Base-by-base conservation (phyloP, 2,797 vertebrate species). In the Gymnopithys bicolor region DNA sequence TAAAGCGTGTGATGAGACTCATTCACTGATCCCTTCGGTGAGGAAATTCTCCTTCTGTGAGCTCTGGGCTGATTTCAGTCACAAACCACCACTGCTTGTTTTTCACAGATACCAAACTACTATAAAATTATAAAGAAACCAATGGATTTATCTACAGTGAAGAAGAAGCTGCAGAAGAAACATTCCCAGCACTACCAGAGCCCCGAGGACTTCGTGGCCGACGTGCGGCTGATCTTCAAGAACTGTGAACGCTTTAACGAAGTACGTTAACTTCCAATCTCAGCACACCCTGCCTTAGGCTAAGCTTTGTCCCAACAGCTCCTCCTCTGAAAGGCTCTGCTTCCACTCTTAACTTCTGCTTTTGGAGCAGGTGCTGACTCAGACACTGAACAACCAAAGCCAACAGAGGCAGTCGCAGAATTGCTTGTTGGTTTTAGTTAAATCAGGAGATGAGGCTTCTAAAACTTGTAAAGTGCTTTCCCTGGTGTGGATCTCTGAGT, bases 241-340 rank as follows among this genome's bases (percentile, higher is more conserved):
- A 99, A 99, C 98, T 99, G 99, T 98, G 99, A 99, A 97, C 98
- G 98, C 97, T 99, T 99, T 98, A 99, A 99, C 92, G 99, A 99
- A 99, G 99, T 99, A 99, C 98, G 99, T 98, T 98, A 98, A 91
- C 96, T 98, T 98, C 96, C 92, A 97, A 97, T 93, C 93, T 95
- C 24, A 91, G 67, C 88, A 5, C 7, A 5, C 59, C 41, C 37
- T 25, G n/a, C 52, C 25, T n/a, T 22, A 69, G 58, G 10, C 64
- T 6, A 17, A 84, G 62, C 13, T 71, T 69, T 58, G 33, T 69
- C 78, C 87, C 59, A 48, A 5, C 22, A 2, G 53, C 62, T 90
- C 73, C 52, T 89, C 21, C 69, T 62, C 0, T 49, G 62, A 37
- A 76, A 75, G 59, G 69, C 71, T 93, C 85, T 87, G 76, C 82